Evolutionary conservation across 1,140 invertebrate species (phyloP), one percentile per base, ranked within the genome.

Genomic region (Trichogramma pretiosum): DNA sequence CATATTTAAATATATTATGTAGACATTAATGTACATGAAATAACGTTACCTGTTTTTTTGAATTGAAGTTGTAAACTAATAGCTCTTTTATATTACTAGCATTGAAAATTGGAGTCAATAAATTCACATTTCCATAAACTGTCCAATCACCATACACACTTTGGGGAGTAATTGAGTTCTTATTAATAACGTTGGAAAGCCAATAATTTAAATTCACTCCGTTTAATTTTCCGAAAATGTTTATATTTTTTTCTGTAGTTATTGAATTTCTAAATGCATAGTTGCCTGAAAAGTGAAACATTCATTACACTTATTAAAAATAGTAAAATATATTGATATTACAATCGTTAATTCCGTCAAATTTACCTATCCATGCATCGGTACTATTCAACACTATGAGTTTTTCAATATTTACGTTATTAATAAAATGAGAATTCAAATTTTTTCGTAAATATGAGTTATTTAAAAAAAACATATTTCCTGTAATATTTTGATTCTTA

Each of bases 141-240:
- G 33, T 59, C 72, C 70, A 72, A 5, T 54, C 44, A 13, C 64
- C 60, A 22, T 40, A 53, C 13, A 73, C 50, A 11, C 48, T 57
- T 42, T 74, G 66, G 1, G 41, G 41, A 0, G 47, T 8, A 4
- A 51, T 16, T 16, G 45, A 42, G 2, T 43, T 34, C n/a, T 40
- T 55, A 11, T 45, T 62, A 2, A 73, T 50, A 8, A 52, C 54
- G 10, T 45, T 40, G 10, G 39, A 46, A 22, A 60, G 50, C 72
- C 72, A 74, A 37, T 58, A 56, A 33, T 42, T 39, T 1, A 53
- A 41, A 46, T 63, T 42, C 37, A 64, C 54, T 5, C 26, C 59
- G 45, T 73, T 73, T 11, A 72, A 22, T 8, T 28, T 35, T 4
- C 52, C 55, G 1, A 50, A 17, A n/a, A 59, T 33, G 3, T 38